Evolutionary conservation across 1,140 invertebrate genomes (phyloP).

Genomic region (Dendroctonus valens): DNA sequence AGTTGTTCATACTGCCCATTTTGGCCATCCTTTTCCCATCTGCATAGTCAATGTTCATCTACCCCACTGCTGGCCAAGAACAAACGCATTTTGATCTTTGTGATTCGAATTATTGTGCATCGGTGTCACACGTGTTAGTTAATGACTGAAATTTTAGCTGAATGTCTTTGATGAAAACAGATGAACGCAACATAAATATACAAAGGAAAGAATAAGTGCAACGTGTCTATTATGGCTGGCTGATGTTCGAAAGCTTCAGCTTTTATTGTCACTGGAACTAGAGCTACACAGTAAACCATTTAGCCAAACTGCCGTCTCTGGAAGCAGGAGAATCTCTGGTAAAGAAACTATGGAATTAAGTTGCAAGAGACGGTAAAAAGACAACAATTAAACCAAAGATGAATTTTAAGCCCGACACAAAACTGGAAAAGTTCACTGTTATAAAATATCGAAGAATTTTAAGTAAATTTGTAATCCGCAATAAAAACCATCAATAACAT

Average conservation of each 20-base stretch:
- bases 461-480: no score
- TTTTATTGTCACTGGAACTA: no score
- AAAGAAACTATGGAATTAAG: no score
- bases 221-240: slow-evolving; percentile 21
- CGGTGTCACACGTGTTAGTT: slow-evolving; percentile 29
- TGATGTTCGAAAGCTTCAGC: slow-evolving; percentile 8
- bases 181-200: slow-evolving; percentile 30
- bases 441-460: no score
- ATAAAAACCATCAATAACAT: no score
- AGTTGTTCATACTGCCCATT: no score
- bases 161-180: slow-evolving; percentile 30
- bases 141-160: slow-evolving; percentile 29
- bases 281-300: not conserved
- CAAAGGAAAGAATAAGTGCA: slow-evolving; percentile 32
- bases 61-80: not conserved
- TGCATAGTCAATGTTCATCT: not conserved
- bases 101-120: slow-evolving; percentile 19
- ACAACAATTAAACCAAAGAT: no score
- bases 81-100: slow-evolving; percentile 4
- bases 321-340: no score
- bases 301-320: no score
- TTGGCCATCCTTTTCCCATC: not conserved
- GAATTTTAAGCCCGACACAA: no score
- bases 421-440: no score
- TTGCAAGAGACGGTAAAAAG: no score